Evolutionary conservation across 2,113 vertebrate genomes (phyloP).

Genomic region (Megaceryle maxima): DNA sequence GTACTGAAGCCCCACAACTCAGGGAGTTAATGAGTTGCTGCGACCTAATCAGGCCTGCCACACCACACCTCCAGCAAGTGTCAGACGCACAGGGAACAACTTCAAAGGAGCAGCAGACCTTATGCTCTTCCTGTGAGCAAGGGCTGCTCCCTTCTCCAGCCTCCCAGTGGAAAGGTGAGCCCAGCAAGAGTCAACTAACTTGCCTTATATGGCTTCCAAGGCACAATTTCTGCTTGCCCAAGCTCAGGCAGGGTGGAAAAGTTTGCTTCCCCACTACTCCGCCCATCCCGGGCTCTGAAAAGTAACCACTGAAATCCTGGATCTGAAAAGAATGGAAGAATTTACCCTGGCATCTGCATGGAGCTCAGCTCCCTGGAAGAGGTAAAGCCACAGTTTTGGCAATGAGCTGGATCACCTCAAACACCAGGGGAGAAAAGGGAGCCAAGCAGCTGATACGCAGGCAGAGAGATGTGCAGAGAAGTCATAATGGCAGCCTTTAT

Average conservation of each 20-base stretch:
- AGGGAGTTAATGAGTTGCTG: background rate
- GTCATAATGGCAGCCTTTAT: rapidly evolving
- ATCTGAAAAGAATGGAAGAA: slow-evolving; percentile 4
- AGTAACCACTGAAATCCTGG: background rate
- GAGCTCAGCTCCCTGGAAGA: background rate
- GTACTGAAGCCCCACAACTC: background rate
- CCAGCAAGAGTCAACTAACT: background rate
- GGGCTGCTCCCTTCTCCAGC: slow-evolving; percentile 40
- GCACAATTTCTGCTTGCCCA: slow-evolving; percentile 43
- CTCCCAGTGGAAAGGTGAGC: slow-evolving; percentile 15
- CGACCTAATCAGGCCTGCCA: background rate
- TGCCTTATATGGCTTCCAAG: slow-evolving; percentile 30
- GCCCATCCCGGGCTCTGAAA: background rate
- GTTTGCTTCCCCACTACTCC: slow-evolving; percentile 10
- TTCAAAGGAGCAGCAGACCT: slow-evolving; percentile 26
- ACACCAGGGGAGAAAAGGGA: rapidly evolving
- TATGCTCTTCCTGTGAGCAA: background rate
- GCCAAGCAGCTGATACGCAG: rapidly evolving
- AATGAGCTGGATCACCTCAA: background rate
- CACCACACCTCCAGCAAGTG: background rate
- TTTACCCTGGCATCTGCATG: background rate
- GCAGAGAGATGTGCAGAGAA: background rate
- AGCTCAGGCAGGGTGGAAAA: slow-evolving; percentile 56
- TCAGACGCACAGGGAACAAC: background rate
- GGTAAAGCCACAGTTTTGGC: background rate